These are phyloP conservation scores for Eretmochelys imbricata DNA, from an alignment of 2,113 vertebrate species.

Conservation along the genomic window DNA sequence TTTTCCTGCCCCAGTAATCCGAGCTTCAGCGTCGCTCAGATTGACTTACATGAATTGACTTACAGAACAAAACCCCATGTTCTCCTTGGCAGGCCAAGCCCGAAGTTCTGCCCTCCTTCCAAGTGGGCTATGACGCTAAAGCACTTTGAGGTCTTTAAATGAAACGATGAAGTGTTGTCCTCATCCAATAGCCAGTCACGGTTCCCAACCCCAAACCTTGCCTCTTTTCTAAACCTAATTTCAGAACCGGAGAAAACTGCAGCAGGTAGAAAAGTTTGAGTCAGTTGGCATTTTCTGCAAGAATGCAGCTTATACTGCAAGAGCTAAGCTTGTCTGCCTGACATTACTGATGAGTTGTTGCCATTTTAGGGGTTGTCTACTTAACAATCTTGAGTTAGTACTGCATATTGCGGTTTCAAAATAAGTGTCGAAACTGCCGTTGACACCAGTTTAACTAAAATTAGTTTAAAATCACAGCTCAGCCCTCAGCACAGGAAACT, in stretches of 20 bases:
- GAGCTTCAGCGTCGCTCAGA: fast-evolving
- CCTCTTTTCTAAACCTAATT: not conserved
- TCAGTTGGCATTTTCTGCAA: not conserved
- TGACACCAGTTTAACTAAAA: not conserved
- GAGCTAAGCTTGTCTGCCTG: fast-evolving
- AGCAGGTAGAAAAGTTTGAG: not conserved
- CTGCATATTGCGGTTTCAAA: not conserved
- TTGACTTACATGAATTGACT: not conserved
- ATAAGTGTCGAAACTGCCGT: not conserved
- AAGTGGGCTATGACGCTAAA: not conserved
- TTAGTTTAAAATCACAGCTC: not conserved
- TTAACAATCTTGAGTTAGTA: not conserved
- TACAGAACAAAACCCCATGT: fast-evolving
- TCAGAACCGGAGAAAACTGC: not conserved
- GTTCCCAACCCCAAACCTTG: not conserved
- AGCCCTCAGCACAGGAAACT: not conserved
- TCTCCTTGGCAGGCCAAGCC: not conserved
- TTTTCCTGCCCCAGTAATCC: not conserved
- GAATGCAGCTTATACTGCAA: fast-evolving
- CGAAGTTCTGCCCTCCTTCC: not conserved
- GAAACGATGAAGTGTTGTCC: not conserved
- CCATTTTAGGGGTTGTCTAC: not conserved
- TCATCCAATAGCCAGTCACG: not conserved
- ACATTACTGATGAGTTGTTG: not conserved
- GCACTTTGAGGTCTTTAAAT: not conserved